phyloP scores from a whole-genome alignment of 2,797 vertebrate species.

The Cirrhinus molitorella region DNA sequence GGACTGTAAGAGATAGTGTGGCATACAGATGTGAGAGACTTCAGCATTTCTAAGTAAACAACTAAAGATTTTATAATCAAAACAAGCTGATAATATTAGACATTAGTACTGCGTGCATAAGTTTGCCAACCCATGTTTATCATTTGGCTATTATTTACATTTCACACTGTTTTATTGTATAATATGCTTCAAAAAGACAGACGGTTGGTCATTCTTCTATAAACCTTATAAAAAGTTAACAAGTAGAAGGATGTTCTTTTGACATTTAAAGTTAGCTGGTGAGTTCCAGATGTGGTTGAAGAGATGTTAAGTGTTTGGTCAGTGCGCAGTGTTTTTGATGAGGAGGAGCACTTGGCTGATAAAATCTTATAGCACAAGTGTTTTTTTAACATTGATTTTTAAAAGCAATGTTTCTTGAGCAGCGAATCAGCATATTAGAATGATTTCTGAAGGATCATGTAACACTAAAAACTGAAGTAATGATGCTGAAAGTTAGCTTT shows the following conservation, averaged over 20 bases:
- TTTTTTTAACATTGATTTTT: too few relatives aligned
- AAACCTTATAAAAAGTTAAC: not conserved
- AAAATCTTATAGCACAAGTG: not conserved
- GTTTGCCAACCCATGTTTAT: not conserved
- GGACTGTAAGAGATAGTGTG: not conserved
- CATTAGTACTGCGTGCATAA: not conserved
- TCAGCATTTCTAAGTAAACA: not conserved
- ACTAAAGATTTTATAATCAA: not conserved
- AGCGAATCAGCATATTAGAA: not conserved
- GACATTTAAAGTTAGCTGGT: not conserved
- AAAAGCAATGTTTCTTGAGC: not conserved
- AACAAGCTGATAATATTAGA: not conserved
- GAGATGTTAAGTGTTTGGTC: constrained; percentile 3
- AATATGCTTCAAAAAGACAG: not conserved
- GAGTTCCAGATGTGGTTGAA: constrained; percentile 3
- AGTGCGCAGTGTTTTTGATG: not conserved
- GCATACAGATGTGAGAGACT: not conserved
- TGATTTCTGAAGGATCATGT: not conserved
- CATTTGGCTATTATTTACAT: not conserved
- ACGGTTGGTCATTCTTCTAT: too few relatives aligned
- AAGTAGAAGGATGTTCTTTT: not conserved
- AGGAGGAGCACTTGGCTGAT: not conserved
- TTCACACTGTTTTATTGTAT: not conserved
- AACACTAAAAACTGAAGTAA: not conserved
- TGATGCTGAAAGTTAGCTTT: too few relatives aligned